Percentiles rank a stretch among this genome's conserved stretches.
Conservation (phyloP, 2,797 vertebrate species). For the Pangasius mekongensis region DNA sequence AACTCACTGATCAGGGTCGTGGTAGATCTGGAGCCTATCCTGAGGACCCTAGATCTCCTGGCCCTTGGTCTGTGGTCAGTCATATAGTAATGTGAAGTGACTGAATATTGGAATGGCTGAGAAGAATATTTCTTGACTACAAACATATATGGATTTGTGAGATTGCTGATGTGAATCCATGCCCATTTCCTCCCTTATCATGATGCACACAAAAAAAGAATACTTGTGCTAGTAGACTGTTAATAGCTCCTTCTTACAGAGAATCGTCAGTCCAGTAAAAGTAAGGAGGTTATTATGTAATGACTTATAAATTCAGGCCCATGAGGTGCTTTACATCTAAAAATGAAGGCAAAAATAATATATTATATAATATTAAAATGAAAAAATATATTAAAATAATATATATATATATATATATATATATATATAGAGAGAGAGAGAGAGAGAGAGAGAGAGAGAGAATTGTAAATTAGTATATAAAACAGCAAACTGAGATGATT, state of each 20-base stretch:
- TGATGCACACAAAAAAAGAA: constrained; percentile 3
- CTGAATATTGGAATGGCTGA: not conserved
- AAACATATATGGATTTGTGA: not conserved
- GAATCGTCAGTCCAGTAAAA: not conserved
- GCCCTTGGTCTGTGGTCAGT: not conserved
- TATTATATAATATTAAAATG: no score
- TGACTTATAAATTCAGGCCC: not conserved
- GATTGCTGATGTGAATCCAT: not conserved
- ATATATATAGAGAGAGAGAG: no score
- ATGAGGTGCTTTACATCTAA: not conserved
- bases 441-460: no score
- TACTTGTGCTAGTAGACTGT: not conserved
- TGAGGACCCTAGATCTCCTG: not conserved
- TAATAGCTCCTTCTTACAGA: not conserved
- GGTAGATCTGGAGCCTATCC: not conserved
- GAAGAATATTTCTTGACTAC: not conserved
- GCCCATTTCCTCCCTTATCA: not conserved
- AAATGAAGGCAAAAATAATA: not conserved
- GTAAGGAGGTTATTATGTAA: not conserved
- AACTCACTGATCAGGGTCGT: not conserved
- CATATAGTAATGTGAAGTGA: not conserved
- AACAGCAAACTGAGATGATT: not conserved
- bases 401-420: no score
- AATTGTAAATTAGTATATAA: not conserved
- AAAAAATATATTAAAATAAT: no score